Evolutionary conservation across 2,888 invertebrate genomes (phyloP), one percentile per base, ranked within the genome.

Genomic region (Ryuthela nishihirai): DNA sequence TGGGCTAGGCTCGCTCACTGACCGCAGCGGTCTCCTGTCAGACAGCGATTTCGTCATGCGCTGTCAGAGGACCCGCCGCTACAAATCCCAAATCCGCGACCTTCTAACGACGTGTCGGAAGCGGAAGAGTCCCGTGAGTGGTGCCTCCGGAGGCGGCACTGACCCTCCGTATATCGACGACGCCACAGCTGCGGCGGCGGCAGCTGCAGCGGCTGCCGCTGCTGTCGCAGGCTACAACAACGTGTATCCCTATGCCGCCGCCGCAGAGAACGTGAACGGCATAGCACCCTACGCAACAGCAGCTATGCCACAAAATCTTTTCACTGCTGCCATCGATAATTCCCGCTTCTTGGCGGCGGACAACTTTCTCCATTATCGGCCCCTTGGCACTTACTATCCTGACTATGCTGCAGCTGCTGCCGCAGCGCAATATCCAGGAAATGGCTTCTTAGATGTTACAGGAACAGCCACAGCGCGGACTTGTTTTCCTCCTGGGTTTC

Each of bases 51-150:
- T 64, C 39, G 52, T 62, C 17, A 46, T 67, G 2, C 60, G 66
- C 52, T 67, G 88, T 1, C 87, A 87, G 50, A 80, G 90, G 23
- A 88, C 87, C 66, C 82, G 92, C 62, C 82, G 94, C 70, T 94
- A 94, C 77, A 95, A 95, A 76, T 92, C 92, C 2, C 94, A 94
- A 73, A 78, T 94, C 21, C 79, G 93, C 46, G 94, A 95, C 77
- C 93, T 94, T 74, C 78, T 93, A 1, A 91, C 93, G 32, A 59
- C 53, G 2, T 56, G 56, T 23, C 43, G 56, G 20, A 56, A 56
- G 21, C 25, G 58, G n/a, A 52, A 52, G 18, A 52, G 52, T 23
- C 59, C 59, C 6, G 47, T 42, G 9, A 50, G 39, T 29, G 41
- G 43, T 20, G 52, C 58, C 4, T 41, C 49, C 10, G 50, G 50